Percentiles rank a stretch among this genome's conserved stretches.
Evolutionary conservation across 2,888 invertebrate species (phyloP).

Genomic region (Caenorhabditis sp.): DNA sequence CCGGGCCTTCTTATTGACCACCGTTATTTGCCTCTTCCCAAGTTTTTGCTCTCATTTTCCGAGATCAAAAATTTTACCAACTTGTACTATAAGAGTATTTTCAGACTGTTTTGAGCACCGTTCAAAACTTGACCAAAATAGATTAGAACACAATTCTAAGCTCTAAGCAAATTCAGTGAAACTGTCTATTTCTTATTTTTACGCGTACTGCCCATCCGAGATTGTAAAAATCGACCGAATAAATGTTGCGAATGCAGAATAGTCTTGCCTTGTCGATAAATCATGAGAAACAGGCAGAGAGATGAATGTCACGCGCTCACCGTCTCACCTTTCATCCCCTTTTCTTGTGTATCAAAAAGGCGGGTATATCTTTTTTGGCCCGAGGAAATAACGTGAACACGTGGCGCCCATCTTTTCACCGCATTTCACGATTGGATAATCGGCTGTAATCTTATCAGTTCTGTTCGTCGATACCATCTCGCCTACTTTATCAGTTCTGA

Average conservation of each 20-base stretch:
- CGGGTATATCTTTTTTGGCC: too few relatives aligned
- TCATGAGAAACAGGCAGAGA: not conserved
- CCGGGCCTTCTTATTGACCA: conserved; percentile 41
- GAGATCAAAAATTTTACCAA: conserved; percentile 13
- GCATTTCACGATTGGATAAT: conserved; percentile 26
- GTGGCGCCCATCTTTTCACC: conserved; percentile 17
- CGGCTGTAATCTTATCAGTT: conserved; percentile 51
- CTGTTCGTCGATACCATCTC: conserved; percentile 52
- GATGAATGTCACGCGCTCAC: conserved; percentile 15
- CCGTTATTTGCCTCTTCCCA: conserved; percentile 17
- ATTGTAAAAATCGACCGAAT: not conserved
- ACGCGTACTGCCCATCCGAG: conserved; percentile 34
- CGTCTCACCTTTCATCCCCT: not conserved
- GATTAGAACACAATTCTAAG: not conserved
- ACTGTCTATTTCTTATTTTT: conserved; percentile 18
- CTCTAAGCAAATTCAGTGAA: not conserved
- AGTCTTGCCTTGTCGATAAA: not conserved
- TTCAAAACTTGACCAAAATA: not conserved
- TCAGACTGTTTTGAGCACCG: not conserved
- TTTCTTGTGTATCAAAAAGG: too few relatives aligned
- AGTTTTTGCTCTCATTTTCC: conserved; percentile 5
- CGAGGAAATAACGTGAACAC: conserved; percentile 31
- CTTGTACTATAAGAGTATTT: conserved; percentile 12
- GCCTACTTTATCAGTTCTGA: conserved; percentile 46
- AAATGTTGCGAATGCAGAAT: not conserved